Conservation (phyloP, 2,113 vertebrate genomes). For the Paradoxurus hermaphroditus region DNA sequence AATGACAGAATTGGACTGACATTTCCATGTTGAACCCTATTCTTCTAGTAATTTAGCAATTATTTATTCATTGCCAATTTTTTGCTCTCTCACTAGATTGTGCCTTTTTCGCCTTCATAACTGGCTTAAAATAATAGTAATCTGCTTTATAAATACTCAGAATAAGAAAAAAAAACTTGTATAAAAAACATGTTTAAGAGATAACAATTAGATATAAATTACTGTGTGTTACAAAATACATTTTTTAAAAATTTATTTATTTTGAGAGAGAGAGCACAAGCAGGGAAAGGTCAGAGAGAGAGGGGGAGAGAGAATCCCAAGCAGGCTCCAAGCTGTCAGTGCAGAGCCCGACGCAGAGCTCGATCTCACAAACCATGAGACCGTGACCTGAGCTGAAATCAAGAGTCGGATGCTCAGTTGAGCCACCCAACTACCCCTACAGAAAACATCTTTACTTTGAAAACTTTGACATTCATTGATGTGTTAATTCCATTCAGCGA, state of each 20-base stretch:
- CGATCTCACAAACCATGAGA: too few species aligned
- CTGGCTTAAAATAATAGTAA: constrained; percentile 48
- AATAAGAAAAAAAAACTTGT: neutral
- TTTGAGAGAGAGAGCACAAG: too few species aligned
- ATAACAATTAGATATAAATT: constrained; percentile 1
- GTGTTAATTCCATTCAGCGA: neutral
- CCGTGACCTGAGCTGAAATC: too few species aligned
- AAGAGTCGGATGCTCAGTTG: too few species aligned
- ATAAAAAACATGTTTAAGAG: neutral
- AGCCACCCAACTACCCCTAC: neutral
- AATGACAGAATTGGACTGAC: constrained; percentile 42
- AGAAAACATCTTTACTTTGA: constrained; percentile 31
- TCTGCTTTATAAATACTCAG: constrained; percentile 45
- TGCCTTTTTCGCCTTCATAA: constrained; percentile 1
- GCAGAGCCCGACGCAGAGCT: too few species aligned
- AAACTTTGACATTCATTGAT: neutral
- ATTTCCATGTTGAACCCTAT: constrained; percentile 24
- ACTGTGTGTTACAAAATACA: neutral
- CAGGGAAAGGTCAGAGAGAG: too few species aligned
- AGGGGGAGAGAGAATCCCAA: too few species aligned
- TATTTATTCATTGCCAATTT: constrained; percentile 50
- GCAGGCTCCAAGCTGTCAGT: too few species aligned
- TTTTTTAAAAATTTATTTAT: neutral
- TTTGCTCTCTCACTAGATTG: constrained; percentile 20
- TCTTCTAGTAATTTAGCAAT: constrained; percentile 49